Conservation (phyloP, 2,888 invertebrate genomes). For the Campoletis raptor region DNA sequence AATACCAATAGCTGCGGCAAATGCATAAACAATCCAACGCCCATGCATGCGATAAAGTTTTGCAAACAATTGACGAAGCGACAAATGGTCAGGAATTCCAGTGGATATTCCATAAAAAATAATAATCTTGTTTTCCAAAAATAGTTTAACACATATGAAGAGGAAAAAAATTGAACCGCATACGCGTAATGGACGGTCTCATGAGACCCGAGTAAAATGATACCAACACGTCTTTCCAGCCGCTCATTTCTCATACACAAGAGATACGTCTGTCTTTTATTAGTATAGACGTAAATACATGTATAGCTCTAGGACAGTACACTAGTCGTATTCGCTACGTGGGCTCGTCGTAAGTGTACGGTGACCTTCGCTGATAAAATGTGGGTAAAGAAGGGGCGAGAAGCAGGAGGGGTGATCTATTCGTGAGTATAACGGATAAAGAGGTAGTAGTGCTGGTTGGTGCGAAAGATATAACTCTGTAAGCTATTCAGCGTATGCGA, state of each 20-base stretch:
- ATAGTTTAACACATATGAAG: background rate
- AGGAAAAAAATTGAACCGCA: background rate
- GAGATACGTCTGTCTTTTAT: slow-evolving; percentile 18
- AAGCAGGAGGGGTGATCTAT: slow-evolving; percentile 48
- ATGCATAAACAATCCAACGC: slow-evolving; percentile 54
- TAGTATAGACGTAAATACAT: slow-evolving; percentile 14
- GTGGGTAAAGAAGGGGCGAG: slow-evolving; percentile 52
- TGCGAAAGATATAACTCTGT: slow-evolving; percentile 36
- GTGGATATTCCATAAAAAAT: background rate
- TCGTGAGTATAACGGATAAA: slow-evolving; percentile 54
- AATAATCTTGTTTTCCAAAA: background rate
- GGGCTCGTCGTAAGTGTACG: slow-evolving; percentile 74
- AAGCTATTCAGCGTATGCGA: slow-evolving; percentile 63
- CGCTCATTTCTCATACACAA: slow-evolving; percentile 49
- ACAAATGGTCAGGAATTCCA: background rate
- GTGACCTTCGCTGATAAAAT: slow-evolving; percentile 82
- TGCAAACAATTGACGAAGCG: slow-evolving; percentile 28
- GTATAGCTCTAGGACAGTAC: slow-evolving; percentile 33
- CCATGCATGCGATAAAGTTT: background rate
- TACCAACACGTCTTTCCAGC: slow-evolving; percentile 51
- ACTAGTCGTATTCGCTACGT: slow-evolving; percentile 13
- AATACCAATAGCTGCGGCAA: slow-evolving; percentile 43
- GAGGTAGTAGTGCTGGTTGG: slow-evolving; percentile 61
- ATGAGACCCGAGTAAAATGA: slow-evolving; percentile 1
- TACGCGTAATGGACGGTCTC: background rate